Evolutionary conservation across 2,113 vertebrate species (phyloP), one percentile per base, ranked within the genome.

Genomic region (Nesogale talazaci): DNA sequence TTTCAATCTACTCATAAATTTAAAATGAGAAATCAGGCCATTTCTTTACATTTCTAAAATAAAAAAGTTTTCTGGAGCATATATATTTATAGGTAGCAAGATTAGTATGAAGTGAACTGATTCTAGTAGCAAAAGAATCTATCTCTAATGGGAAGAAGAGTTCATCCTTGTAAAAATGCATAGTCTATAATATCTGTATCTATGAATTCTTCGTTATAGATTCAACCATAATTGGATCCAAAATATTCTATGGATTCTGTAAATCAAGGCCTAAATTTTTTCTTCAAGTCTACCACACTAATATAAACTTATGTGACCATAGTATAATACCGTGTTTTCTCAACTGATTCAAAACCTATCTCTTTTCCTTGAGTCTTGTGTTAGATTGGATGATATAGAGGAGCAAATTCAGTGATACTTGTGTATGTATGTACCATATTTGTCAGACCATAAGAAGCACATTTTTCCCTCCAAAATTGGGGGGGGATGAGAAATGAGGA

Each of bases 1-100:
- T 86, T 67, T 83, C 91, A 94, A 93, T 86, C 63, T 61, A 83
- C 81, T 79, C 61, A 85, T 89, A 86, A 46, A 65, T 76, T 65
- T 61, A 89, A 84, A 90, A 59, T 34, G 59, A 36, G 34, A 78
- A 83, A 77, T 80, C 29, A 83, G 77, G 8, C 27, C 91, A 69
- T 34, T 70, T 86, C 63, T 75, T 83, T 86, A 76, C 17, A 61
- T 70, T 93, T 93, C 16, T 3, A 80, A 92, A 84, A 82, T 82
- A 92, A 67, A 9, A 76, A 94, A 86, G 29, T 67, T 67, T 2
- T 67, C 65, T 46, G 27, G 46, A 36, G 59, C 17, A 80, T 46
- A 38, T n/a, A 67, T 74, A 91, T 80, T 42, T 89, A 23, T 91
- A 91, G 46, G 34, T 75, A 52, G 63, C 86, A 82, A 75, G n/a